Percentiles rank a stretch among this genome's conserved stretches.
Conservation (phyloP, 2,888 invertebrate species). For the Agrypnus murinus region DNA sequence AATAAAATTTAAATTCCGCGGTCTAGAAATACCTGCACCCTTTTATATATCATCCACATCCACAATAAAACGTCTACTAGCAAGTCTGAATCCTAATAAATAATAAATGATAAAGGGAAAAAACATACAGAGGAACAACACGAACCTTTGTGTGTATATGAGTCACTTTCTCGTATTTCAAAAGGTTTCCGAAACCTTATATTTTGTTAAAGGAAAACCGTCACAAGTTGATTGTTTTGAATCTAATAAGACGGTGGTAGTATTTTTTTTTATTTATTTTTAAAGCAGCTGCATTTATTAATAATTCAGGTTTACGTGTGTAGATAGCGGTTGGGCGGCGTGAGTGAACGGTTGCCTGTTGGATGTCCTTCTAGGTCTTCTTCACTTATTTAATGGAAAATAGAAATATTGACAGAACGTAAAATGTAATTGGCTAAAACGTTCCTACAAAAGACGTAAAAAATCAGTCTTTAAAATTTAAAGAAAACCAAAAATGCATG, state of each 20-base stretch:
- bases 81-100: conserved; percentile 11
- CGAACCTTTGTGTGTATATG: not conserved
- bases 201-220: conserved; percentile 24
- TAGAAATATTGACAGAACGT: too few species aligned
- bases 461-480: too few species aligned
- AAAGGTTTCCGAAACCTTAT: conserved; percentile 49
- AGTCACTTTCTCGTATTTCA: conserved; percentile 34
- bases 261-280: not conserved
- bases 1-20: conserved; percentile 1
- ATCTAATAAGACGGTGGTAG: conserved; percentile 27
- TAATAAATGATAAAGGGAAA: conserved; percentile 16
- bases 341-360: too few species aligned
- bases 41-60: not conserved
- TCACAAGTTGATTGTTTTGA: conserved; percentile 25
- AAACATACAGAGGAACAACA: not conserved
- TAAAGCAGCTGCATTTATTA: conserved; percentile 31
- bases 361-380: too few species aligned
- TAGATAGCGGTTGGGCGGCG: too few species aligned
- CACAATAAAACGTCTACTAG: not conserved
- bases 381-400: too few species aligned
- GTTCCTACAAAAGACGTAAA: too few species aligned
- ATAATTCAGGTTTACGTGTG: conserved; percentile 24
- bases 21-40: not conserved
- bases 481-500: too few species aligned
- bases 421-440: too few species aligned